phyloP scores from a whole-genome alignment of 2,113 vertebrate species.

The Colius striatus region DNA sequence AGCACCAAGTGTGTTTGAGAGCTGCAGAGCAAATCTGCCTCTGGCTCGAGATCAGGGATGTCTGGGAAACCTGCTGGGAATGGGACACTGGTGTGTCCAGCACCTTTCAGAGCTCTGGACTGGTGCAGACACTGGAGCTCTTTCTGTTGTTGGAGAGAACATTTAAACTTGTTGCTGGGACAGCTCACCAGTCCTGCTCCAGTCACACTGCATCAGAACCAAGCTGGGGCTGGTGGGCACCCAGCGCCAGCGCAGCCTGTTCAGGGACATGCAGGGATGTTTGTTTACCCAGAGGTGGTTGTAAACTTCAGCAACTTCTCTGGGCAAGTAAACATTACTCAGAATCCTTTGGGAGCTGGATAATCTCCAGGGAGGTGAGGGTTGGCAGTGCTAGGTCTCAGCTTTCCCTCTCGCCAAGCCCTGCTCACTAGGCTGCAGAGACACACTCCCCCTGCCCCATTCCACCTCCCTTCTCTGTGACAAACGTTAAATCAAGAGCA shows the following conservation, averaged over 20 bases:
- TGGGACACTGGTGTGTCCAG: not conserved
- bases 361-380: not conserved
- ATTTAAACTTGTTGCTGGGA: not conserved
- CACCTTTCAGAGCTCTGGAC: not conserved
- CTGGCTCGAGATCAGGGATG: not conserved
- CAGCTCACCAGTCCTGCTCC: not conserved
- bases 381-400: not conserved
- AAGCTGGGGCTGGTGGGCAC: not conserved
- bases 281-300: not conserved
- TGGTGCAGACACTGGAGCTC: not conserved
- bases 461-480: not conserved
- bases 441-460: not conserved
- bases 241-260: accelerated
- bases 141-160: not conserved
- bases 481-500: not conserved
- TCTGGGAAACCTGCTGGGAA: not conserved
- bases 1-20: accelerated
- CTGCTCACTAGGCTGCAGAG: not conserved
- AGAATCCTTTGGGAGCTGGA: not conserved
- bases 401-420: not conserved
- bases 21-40: not conserved
- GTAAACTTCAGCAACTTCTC: not conserved
- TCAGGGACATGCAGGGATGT: not conserved
- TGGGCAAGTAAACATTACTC: not conserved
- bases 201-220: not conserved